Percentiles rank a stretch among this genome's conserved stretches.
Evolutionary conservation across 1,140 invertebrate species (phyloP).

Genomic region (Penaeus indicus): DNA sequence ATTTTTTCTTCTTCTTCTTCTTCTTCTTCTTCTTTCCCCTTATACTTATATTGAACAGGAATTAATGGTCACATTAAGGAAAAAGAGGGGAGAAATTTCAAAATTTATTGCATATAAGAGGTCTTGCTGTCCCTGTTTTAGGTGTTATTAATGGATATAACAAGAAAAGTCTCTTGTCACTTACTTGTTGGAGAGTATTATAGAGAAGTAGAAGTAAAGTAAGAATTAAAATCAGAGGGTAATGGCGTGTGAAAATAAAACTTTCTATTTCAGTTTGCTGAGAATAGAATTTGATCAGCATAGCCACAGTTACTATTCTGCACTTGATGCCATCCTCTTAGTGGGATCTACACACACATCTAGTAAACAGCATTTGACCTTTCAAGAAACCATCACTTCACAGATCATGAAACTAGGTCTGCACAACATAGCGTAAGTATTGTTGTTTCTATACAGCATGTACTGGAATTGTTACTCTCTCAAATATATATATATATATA

Average conservation of each 20-base stretch:
- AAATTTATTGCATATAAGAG: no score
- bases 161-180: no score
- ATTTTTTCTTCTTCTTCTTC: neutral
- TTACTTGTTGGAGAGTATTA: no score
- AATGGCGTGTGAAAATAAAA: neutral
- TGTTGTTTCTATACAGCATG: neutral
- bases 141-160: neutral
- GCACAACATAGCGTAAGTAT: constrained; percentile 41
- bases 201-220: no score
- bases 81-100: no score
- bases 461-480: neutral
- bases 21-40: neutral
- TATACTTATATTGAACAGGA: no score
- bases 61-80: no score
- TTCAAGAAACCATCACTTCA: constrained; percentile 23
- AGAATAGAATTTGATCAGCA: constrained; percentile 71
- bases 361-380: neutral
- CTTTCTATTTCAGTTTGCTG: constrained; percentile 68
- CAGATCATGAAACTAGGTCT: constrained; percentile 48
- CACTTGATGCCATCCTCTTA: constrained; percentile 71
- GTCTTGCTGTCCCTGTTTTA: no score
- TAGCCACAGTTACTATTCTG: constrained; percentile 71
- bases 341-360: constrained; percentile 67
- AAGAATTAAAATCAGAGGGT: neutral
- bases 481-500: no score